Conservation (phyloP, 37 sponge, comb jelly and placozoan genomes). For the Chondrilla cf. caribensis region DNA sequence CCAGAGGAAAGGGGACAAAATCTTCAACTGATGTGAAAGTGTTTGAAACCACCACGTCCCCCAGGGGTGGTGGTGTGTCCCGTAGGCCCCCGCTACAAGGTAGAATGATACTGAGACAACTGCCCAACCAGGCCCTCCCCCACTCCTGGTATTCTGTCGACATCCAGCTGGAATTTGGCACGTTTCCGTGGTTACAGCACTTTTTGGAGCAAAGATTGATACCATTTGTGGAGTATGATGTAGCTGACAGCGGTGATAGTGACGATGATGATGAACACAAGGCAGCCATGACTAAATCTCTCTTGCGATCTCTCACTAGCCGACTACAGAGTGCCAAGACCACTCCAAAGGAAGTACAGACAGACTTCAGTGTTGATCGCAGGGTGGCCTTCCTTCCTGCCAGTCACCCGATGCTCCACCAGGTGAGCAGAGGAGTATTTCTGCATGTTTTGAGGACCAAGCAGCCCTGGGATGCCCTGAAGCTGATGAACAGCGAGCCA, state of each 20-base stretch:
- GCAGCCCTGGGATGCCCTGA: background rate
- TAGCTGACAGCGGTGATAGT: background rate
- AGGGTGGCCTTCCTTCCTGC: background rate
- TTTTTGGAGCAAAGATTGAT: background rate
- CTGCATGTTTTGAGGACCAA: conserved; percentile 14
- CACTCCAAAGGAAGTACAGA: background rate
- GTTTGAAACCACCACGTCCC: background rate
- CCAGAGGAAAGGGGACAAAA: background rate
- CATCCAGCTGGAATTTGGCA: background rate
- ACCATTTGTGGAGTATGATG: background rate
- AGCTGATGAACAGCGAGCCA: conserved; percentile 1
- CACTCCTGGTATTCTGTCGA: conserved; percentile 10
- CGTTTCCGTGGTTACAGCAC: background rate
- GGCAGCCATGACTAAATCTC: background rate
- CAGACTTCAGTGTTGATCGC: background rate
- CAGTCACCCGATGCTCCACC: background rate
- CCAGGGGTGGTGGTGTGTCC: no score
- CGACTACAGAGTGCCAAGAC: background rate
- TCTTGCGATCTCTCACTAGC: background rate
- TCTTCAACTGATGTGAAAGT: background rate
- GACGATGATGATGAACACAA: background rate
- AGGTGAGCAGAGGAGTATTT: background rate
- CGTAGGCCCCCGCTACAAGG: background rate
- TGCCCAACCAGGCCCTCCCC: background rate
- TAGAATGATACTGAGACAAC: background rate